phyloP scores from a whole-genome alignment of 1,140 invertebrate genomes.

The Lepidostoma basale region DNA sequence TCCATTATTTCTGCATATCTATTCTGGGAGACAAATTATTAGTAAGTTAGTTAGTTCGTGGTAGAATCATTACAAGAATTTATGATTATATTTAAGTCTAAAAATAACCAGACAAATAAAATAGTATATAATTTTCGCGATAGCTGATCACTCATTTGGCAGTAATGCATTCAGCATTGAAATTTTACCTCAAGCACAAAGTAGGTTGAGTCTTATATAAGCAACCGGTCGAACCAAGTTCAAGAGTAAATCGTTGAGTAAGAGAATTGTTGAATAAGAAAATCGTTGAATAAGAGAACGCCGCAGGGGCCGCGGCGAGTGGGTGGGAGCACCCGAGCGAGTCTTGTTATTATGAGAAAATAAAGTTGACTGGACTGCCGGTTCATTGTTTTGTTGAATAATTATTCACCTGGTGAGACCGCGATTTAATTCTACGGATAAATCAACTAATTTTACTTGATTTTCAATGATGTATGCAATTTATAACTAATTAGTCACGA shows the following conservation, averaged over 20 bases:
- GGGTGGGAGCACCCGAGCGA: background rate
- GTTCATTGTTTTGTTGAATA: slow-evolving; percentile 6
- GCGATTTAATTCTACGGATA: background rate
- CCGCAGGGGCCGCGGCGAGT: background rate
- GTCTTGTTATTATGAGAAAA: slow-evolving; percentile 14
- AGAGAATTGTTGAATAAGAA: slow-evolving; percentile 9
- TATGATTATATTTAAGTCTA: too few relatives aligned
- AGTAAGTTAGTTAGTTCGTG: too few relatives aligned
- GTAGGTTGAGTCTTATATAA: slow-evolving; percentile 23
- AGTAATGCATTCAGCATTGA: slow-evolving; percentile 19
- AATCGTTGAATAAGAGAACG: slow-evolving; percentile 1
- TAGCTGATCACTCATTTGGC: background rate
- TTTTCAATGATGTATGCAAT: too few relatives aligned
- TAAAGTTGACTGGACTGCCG: slow-evolving; percentile 23
- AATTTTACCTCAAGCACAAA: slow-evolving; percentile 7
- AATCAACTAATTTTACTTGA: background rate
- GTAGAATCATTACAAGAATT: too few relatives aligned
- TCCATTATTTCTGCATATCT: too few relatives aligned
- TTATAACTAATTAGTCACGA: too few relatives aligned
- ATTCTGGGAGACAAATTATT: too few relatives aligned
- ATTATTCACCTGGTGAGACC: slow-evolving; percentile 16
- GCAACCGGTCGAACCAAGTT: slow-evolving; percentile 19
- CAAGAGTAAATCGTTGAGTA: slow-evolving; percentile 26
- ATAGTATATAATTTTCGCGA: background rate
- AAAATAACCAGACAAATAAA: too few relatives aligned